These are phyloP conservation scores for Notodonta dromedarius DNA, from an alignment of 2,888 invertebrate genomes.

Conservation along the genomic window DNA sequence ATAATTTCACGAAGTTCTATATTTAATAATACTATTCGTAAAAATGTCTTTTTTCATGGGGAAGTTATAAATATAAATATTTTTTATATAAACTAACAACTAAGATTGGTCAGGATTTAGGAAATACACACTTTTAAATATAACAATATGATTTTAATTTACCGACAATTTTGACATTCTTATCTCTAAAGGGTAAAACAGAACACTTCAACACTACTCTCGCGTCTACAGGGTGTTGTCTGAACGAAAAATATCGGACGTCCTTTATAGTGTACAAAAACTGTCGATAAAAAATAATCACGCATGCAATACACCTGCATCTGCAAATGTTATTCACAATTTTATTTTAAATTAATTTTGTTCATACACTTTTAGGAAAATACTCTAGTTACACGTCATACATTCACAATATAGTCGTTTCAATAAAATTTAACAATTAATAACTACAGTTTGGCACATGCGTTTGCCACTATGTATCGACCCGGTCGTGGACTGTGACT, in stretches of 20 bases:
- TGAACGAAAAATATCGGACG: not conserved
- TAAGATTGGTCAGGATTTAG: conserved; percentile 81
- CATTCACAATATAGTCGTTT: conserved; percentile 40
- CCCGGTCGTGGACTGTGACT: conserved; percentile 63
- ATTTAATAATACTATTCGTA: conserved; percentile 84
- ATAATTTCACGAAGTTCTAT: conserved; percentile 74
- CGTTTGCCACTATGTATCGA: conserved; percentile 53
- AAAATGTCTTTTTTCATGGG: conserved; percentile 82
- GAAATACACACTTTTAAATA: conserved; percentile 71
- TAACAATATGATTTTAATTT: conserved; percentile 44
- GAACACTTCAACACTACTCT: too few species aligned
- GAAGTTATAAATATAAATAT: conserved; percentile 80
- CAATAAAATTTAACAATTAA: conserved; percentile 48
- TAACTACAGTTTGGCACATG: conserved; percentile 63
- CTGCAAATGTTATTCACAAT: conserved; percentile 44
- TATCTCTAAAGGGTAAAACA: too few species aligned
- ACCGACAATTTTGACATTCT: conserved; percentile 32
- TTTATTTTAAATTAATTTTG: conserved; percentile 20
- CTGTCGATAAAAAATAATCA: conserved; percentile 24
- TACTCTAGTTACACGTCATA: conserved; percentile 33
- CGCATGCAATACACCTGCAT: conserved; percentile 31
- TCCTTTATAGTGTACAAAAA: conserved; percentile 14
- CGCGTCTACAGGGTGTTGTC: too few species aligned
- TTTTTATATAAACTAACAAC: conserved; percentile 70
- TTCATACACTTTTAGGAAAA: conserved; percentile 48